Evolutionary conservation across 2,113 vertebrate species (phyloP), one percentile per base, ranked within the genome.

Genomic region (Ptychochromis oligacanthus): DNA sequence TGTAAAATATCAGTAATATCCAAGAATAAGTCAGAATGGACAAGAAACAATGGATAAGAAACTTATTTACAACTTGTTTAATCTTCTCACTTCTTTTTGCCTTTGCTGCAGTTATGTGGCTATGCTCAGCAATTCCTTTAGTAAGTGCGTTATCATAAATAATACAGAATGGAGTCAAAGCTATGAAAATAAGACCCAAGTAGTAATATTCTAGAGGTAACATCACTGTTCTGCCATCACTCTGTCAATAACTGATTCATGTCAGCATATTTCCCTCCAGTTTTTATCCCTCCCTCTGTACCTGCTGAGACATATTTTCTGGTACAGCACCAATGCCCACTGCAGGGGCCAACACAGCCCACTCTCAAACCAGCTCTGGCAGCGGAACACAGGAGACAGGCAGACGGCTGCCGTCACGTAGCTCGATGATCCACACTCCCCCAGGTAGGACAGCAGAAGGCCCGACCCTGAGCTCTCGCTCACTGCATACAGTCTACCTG

Each of bases 391-490:
- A 0, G 96, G 96, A 0, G 96, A 97, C 80, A 97, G 92, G 87
- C 96, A 97, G 78, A 93, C 95, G 1, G 96, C 96, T 0, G 96
- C 96, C 0, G 96, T 96, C 91, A 97, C 57, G 7, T 96, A 96
- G 86, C 96, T 97, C 31, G 96, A 97, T 0, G 96, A 97, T 15
- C 96, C 96, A 11, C 96, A 97, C 86, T 97, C 96, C 2, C 96
- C 96, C 40, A 97, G 93, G 92, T 97, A 97, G 15, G 96, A 96
- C 46, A 97, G 93, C 24, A 97, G 95, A 8, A 97, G 96, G 54
- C 96, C 96, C 0, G 96, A 95, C 6, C 96, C 96, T 0, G 95
- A 96, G 94, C 96, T 95, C 91, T 97, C 96, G 38, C 96, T 96
- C 54, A 95, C 96, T 0, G 96, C 96, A 22, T 96, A 97, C 54